These are phyloP conservation scores for Corbicula japonica DNA, from an alignment of 2,888 invertebrate species.

Conservation along the genomic window DNA sequence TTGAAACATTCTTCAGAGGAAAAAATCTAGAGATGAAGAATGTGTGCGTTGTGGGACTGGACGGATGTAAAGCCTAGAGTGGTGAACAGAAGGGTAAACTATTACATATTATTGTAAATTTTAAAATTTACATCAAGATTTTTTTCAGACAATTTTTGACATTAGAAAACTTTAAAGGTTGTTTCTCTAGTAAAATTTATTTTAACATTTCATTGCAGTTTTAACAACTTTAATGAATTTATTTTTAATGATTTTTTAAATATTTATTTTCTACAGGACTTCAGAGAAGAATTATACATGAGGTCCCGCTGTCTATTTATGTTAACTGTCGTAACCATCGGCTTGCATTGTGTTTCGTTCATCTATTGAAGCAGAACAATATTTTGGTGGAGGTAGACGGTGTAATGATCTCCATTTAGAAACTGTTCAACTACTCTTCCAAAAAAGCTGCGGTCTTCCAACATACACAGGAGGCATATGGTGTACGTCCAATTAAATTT, in stretches of 20 bases:
- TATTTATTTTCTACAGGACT: conserved; percentile 1
- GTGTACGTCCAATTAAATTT: background rate
- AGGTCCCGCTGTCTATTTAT: conserved; percentile 3
- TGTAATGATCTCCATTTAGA: background rate
- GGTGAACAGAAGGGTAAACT: too few species aligned
- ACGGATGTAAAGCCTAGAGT: too few species aligned
- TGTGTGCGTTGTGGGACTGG: too few species aligned
- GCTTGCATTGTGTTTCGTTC: too few species aligned
- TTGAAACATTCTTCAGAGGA: too few species aligned
- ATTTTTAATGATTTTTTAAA: background rate
- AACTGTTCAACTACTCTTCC: too few species aligned
- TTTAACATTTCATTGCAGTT: background rate
- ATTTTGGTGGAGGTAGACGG: background rate
- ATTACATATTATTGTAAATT: background rate
- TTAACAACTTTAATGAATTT: background rate
- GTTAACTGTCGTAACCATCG: conserved; percentile 9
- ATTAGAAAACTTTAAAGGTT: background rate
- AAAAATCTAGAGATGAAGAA: too few species aligned
- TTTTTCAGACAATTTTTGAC: background rate
- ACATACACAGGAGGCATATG: conserved; percentile 1
- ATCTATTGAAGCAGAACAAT: conserved; percentile 5
- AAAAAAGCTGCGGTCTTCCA: too few species aligned
- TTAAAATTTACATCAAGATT: background rate
- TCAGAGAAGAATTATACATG: conserved; percentile 8
- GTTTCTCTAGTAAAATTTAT: background rate